Evolutionary conservation across 2,797 vertebrate genomes (phyloP).

Genomic region (Protosalanx chinensis): DNA sequence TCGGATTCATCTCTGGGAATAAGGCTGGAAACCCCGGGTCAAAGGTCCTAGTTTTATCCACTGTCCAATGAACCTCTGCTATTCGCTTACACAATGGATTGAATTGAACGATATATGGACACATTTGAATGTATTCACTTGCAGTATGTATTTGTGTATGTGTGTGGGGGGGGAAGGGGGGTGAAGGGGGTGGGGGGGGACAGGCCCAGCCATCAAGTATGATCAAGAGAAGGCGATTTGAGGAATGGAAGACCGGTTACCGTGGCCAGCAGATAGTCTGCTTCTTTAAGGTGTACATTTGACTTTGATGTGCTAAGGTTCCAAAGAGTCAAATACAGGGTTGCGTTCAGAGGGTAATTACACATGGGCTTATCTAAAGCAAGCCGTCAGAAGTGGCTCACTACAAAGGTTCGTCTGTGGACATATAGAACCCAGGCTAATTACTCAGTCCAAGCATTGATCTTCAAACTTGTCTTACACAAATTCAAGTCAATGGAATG

Average conservation of each 20-base stretch:
- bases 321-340: conserved; percentile 9
- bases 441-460: conserved; percentile 18
- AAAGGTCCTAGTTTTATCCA: too few species aligned
- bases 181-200: too few species aligned
- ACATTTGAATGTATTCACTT: too few species aligned
- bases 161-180: too few species aligned
- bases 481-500: conserved; percentile 1
- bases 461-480: conserved; percentile 1
- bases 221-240: conserved; percentile 54
- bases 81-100: too few species aligned
- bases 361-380: conserved; percentile 35
- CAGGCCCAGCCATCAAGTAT: conserved; percentile 61
- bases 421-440: conserved; percentile 31
- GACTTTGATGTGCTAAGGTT: conserved; percentile 44
- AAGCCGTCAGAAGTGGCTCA: conserved; percentile 19
- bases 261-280: conserved; percentile 36
- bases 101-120: too few species aligned
- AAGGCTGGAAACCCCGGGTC: too few species aligned
- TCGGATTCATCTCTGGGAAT: too few species aligned
- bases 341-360: conserved; percentile 44
- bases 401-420: conserved; percentile 27
- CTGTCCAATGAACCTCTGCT: too few species aligned
- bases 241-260: conserved; percentile 48
- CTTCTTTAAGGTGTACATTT: conserved; percentile 25
- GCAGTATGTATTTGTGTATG: too few species aligned